phyloP scores from a whole-genome alignment of 2,888 invertebrate genomes.

The Abrostola triplasia region DNA sequence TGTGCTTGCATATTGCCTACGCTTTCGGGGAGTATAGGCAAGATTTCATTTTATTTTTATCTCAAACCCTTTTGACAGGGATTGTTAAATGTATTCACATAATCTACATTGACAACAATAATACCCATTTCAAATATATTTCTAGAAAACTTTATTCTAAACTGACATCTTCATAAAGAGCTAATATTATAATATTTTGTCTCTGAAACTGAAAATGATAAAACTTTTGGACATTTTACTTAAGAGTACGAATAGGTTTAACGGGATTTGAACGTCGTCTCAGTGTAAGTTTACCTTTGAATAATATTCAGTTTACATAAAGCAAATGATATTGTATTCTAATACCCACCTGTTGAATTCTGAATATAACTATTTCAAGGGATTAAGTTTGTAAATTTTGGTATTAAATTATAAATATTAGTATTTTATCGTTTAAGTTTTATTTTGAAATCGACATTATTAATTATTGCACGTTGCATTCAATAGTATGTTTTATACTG shows the following conservation, averaged over 20 bases:
- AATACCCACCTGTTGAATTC: conserved; percentile 1
- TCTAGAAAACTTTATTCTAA: too few relatives aligned
- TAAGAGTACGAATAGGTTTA: conserved; percentile 11
- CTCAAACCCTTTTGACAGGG: too few relatives aligned
- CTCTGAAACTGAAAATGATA: conserved; percentile 25
- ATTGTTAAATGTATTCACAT: too few relatives aligned
- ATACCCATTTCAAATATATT: too few relatives aligned
- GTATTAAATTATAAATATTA: not conserved
- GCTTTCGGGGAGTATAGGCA: too few relatives aligned
- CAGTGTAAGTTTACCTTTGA: conserved; percentile 17
- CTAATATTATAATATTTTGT: conserved; percentile 38
- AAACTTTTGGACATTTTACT: conserved; percentile 32
- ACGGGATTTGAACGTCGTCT: conserved; percentile 16
- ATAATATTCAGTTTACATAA: conserved; percentile 26
- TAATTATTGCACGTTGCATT: too few relatives aligned
- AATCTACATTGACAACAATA: too few relatives aligned
- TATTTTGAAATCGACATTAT: too few relatives aligned
- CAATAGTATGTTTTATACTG: too few relatives aligned
- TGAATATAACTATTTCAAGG: not conserved
- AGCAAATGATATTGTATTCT: conserved; percentile 5
- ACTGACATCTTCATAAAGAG: too few relatives aligned
- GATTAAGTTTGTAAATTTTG: not conserved
- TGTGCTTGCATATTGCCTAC: too few relatives aligned
- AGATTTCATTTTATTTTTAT: too few relatives aligned
- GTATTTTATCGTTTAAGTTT: not conserved